Percentiles rank a stretch among this genome's conserved stretches.
phyloP scores from a whole-genome alignment of 2,888 invertebrate species.

The Epicampocera succincta region DNA sequence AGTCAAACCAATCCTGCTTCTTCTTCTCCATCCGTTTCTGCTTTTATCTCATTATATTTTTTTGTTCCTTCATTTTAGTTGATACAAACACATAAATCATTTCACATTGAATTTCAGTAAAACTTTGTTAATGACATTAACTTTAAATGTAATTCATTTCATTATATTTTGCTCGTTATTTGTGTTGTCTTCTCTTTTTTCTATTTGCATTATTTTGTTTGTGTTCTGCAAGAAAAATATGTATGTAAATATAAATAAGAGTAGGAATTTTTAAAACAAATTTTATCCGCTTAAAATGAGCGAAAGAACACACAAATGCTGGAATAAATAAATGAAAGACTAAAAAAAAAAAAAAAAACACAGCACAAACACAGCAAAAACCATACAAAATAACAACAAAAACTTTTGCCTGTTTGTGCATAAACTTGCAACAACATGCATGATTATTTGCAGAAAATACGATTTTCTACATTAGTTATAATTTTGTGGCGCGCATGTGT shows the following conservation, averaged over 20 bases:
- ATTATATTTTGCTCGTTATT: conserved; percentile 28
- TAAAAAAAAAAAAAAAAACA: neutral
- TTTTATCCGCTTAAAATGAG: conserved; percentile 52
- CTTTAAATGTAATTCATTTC: conserved; percentile 46
- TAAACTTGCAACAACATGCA: conserved; percentile 57
- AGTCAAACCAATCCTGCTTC: conserved; percentile 9
- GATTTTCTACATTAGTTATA: conserved; percentile 69
- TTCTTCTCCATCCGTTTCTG: no score
- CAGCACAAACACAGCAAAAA: no score
- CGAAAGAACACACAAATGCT: conserved; percentile 13
- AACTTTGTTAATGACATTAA: conserved; percentile 60
- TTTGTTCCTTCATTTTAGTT: neutral
- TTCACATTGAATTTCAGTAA: conserved; percentile 40
- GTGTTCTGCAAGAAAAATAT: no score
- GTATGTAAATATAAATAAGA: neutral
- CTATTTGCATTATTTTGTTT: no score
- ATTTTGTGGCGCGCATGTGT: conserved; percentile 57
- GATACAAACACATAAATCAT: conserved; percentile 35
- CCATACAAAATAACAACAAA: no score
- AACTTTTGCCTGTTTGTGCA: conserved; percentile 51
- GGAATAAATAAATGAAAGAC: conserved; percentile 23
- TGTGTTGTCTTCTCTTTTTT: conserved; percentile 5
- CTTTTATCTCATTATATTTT: no score
- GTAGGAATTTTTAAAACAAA: conserved; percentile 35
- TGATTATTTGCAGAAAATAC: conserved; percentile 67